phyloP scores from a whole-genome alignment of 2,888 invertebrate genomes.

The Loripinus fragilis region DNA sequence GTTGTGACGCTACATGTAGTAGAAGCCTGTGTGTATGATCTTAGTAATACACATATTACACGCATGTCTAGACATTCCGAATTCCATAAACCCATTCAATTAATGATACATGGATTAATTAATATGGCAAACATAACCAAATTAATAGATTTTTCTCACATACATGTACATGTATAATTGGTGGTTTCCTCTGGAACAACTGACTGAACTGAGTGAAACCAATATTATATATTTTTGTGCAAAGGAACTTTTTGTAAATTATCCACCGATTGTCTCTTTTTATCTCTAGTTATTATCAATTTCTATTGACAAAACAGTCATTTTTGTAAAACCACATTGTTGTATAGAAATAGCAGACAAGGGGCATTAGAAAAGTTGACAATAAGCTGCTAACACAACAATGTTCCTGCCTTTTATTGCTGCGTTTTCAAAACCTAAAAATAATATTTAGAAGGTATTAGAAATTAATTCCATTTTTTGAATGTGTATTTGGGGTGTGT shows the following conservation, averaged over 20 bases:
- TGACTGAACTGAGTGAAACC: too few species aligned
- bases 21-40: too few species aligned
- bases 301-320: too few species aligned
- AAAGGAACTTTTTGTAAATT: neutral
- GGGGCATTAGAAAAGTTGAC: neutral
- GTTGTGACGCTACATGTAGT: too few species aligned
- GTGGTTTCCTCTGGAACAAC: too few species aligned
- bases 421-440: neutral
- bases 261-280: neutral
- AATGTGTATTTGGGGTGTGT: neutral
- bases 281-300: neutral
- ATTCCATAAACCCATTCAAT: too few species aligned
- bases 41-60: too few species aligned
- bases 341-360: neutral
- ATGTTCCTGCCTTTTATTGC: constrained; percentile 7
- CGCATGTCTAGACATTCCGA: too few species aligned
- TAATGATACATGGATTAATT: too few species aligned
- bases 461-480: neutral
- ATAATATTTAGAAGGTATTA: constrained; percentile 7
- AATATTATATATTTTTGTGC: neutral
- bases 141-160: too few species aligned
- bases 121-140: too few species aligned
- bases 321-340: neutral
- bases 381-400: constrained; percentile 8
- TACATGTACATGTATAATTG: too few species aligned